Evolutionary conservation across 1,140 invertebrate species (phyloP).

Genomic region (Rhizoglyphus robini): DNA sequence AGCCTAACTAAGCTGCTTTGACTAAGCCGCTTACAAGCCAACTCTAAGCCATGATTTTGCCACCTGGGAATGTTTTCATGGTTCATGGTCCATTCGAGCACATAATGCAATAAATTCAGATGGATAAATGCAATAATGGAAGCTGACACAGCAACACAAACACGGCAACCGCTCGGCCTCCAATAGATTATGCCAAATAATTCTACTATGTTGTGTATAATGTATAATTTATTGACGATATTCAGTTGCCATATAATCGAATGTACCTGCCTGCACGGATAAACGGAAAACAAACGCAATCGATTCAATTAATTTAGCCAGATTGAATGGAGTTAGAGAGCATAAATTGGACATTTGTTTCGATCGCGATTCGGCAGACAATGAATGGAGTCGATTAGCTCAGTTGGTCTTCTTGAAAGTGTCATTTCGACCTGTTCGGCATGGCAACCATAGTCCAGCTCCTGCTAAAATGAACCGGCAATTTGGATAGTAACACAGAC

Average conservation of each 20-base stretch:
- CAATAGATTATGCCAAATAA: constrained; percentile 5
- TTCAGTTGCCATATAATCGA: background rate
- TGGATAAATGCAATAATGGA: too few relatives aligned
- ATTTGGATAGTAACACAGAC: background rate
- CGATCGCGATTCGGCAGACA: background rate
- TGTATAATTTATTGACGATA: constrained; percentile 3
- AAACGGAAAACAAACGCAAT: constrained; percentile 1
- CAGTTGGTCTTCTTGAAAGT: too few relatives aligned
- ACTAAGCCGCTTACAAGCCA: too few relatives aligned
- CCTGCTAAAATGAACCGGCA: too few relatives aligned
- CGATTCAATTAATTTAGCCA: constrained; percentile 9
- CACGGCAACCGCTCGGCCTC: background rate
- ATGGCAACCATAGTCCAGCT: too few relatives aligned
- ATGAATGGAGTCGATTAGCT: background rate
- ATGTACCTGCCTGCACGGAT: background rate
- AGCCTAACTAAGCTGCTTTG: too few relatives aligned
- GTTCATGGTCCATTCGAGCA: background rate
- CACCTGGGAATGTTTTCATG: background rate
- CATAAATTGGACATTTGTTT: constrained; percentile 3
- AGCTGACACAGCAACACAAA: background rate
- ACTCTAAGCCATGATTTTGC: too few relatives aligned
- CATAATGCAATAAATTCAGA: background rate
- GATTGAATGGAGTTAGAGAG: constrained; percentile 1
- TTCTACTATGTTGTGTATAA: background rate
- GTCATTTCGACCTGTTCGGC: too few relatives aligned